A percentile compares a stretch with the other conserved stretches of the same genome.
These are phyloP conservation scores for Pygoscelis antarcticus DNA, from an alignment of 2,113 vertebrate species.

Conservation along the genomic window DNA sequence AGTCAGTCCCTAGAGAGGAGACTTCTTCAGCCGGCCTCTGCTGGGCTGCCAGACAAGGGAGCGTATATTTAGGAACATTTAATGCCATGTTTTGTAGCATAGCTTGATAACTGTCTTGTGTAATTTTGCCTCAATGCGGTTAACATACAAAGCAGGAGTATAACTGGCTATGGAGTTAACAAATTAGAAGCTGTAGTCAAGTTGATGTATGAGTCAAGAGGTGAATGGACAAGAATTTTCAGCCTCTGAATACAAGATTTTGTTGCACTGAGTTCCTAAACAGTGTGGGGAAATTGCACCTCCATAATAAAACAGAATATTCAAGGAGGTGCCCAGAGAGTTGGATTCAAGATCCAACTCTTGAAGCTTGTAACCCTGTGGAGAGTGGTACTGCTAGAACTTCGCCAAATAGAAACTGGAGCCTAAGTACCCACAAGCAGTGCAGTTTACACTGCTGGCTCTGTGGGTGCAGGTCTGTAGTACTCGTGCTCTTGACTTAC, in stretches of 20 bases:
- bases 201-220: background rate
- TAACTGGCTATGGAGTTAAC: background rate
- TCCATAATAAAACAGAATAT: background rate
- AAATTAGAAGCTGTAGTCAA: background rate
- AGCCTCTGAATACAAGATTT: background rate
- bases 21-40: background rate
- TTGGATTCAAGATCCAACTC: background rate
- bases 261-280: background rate
- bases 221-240: background rate
- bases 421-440: rapidly evolving
- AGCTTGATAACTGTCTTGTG: background rate
- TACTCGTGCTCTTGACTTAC: background rate
- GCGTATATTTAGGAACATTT: rapidly evolving
- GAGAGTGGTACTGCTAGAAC: background rate
- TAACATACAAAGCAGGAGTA: background rate
- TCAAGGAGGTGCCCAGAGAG: background rate
- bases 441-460: background rate
- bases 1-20: background rate
- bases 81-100: background rate
- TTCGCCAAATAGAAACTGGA: rapidly evolving
- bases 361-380: background rate
- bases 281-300: background rate
- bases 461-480: background rate
- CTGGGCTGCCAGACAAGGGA: background rate
- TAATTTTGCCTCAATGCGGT: background rate